These are phyloP conservation scores for Drosophila rufa DNA, from an alignment of 1,140 invertebrate species.

Conservation along the genomic window DNA sequence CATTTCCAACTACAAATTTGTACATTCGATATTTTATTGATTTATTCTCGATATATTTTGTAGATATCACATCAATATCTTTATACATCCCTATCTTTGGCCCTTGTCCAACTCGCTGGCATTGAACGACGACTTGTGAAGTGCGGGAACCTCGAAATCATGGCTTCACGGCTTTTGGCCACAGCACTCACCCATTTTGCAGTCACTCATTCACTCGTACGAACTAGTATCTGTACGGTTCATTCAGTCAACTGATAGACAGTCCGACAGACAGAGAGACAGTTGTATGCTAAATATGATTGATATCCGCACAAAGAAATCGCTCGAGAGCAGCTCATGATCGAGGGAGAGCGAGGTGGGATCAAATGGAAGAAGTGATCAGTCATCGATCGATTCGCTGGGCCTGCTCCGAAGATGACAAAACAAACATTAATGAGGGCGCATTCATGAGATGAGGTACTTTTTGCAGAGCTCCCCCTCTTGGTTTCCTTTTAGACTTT, in stretches of 20 bases:
- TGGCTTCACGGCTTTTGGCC: conserved; percentile 21
- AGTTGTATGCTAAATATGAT: conserved; percentile 79
- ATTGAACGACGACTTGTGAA: conserved; percentile 31
- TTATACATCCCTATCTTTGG: neutral
- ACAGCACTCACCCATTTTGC: conserved; percentile 28
- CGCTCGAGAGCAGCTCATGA: conserved; percentile 12
- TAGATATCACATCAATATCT: neutral
- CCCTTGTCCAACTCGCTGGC: conserved; percentile 23
- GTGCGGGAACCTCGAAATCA: conserved; percentile 9
- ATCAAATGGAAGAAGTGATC: conserved; percentile 22
- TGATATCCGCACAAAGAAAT: conserved; percentile 59
- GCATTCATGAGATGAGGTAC: conserved; percentile 28
- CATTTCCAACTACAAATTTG: too few relatives aligned
- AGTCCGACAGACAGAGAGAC: conserved; percentile 46
- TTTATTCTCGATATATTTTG: neutral
- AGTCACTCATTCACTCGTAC: conserved; percentile 30
- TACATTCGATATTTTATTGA: neutral
- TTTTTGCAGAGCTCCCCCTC: neutral
- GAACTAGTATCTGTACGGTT: conserved; percentile 7
- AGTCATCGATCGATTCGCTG: conserved; percentile 33
- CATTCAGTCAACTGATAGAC: conserved; percentile 44
- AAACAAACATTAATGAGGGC: conserved; percentile 31
- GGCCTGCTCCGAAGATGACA: conserved; percentile 26
- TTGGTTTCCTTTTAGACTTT: neutral
- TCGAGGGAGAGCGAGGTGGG: neutral